Percentiles rank a stretch among this genome's conserved stretches.
These are phyloP conservation scores for Lymantria monacha DNA, from an alignment of 2,888 invertebrate genomes.

Conservation along the genomic window DNA sequence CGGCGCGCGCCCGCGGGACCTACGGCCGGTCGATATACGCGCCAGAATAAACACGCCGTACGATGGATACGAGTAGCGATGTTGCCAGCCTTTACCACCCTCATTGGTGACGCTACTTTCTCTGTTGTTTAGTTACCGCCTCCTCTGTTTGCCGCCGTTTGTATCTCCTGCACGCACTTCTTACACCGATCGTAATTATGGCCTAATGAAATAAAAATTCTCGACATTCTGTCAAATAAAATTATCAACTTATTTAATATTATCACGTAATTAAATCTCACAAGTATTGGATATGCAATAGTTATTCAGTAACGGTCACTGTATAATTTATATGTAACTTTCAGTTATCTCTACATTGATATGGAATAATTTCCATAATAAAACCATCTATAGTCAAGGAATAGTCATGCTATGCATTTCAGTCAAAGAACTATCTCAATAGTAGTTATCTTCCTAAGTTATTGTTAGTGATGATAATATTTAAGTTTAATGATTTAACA, in stretches of 20 bases:
- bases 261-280: neutral
- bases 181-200: slow-evolving; percentile 29
- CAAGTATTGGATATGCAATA: slow-evolving; percentile 31
- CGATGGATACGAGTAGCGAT: slow-evolving; percentile 56
- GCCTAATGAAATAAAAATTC: slow-evolving; percentile 29
- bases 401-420: slow-evolving; percentile 60
- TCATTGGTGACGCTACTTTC: slow-evolving; percentile 15
- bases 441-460: slow-evolving; percentile 54
- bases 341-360: slow-evolving; percentile 70
- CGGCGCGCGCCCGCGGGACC: slow-evolving; percentile 61
- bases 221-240: neutral
- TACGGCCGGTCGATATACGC: slow-evolving; percentile 76
- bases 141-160: slow-evolving; percentile 52
- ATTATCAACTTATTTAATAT: neutral
- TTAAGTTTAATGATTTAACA: neutral
- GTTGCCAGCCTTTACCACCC: slow-evolving; percentile 51
- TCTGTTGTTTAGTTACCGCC: slow-evolving; percentile 59
- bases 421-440: slow-evolving; percentile 64
- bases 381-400: slow-evolving; percentile 66
- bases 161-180: slow-evolving; percentile 38
- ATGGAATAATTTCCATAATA: slow-evolving; percentile 69
- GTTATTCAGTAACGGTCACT: slow-evolving; percentile 36
- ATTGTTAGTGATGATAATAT: slow-evolving; percentile 32
- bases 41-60: slow-evolving; percentile 80
- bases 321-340: slow-evolving; percentile 65